These are phyloP conservation scores for Apostichopus japonicus DNA, from an alignment of 35 echinoderm and acorn worm genomes.

Conservation along the genomic window DNA sequence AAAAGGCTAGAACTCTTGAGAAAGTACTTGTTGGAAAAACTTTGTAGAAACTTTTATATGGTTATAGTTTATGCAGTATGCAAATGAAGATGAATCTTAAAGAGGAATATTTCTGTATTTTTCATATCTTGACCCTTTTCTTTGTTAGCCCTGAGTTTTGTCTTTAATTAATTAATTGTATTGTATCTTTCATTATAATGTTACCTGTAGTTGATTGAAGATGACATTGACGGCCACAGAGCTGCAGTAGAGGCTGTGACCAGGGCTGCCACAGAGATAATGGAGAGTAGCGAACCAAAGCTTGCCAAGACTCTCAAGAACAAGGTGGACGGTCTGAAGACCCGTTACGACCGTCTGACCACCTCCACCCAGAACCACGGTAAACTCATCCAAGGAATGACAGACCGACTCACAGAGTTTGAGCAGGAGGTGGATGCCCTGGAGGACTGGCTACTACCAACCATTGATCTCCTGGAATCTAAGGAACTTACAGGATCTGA, in stretches of 20 bases:
- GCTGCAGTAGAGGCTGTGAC: constrained; percentile 81
- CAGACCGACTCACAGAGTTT: constrained; percentile 79
- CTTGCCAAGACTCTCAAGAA: constrained; percentile 72
- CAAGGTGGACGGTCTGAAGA: constrained; percentile 85
- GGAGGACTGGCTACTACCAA: constrained; percentile 91
- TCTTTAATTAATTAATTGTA: neutral
- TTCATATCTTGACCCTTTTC: too few species aligned
- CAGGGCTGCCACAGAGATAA: constrained; percentile 58
- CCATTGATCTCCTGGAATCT: constrained; percentile 80
- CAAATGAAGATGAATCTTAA: too few species aligned
- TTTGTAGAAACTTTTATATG: too few species aligned
- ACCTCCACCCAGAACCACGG: constrained; percentile 70
- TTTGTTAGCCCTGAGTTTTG: neutral
- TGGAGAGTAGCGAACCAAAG: constrained; percentile 83
- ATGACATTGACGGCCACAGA: constrained; percentile 82
- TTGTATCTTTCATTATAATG: neutral
- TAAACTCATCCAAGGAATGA: constrained; percentile 68
- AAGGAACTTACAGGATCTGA: constrained; percentile 56
- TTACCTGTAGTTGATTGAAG: constrained; percentile 68
- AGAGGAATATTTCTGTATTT: too few species aligned
- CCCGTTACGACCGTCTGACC: constrained; percentile 73
- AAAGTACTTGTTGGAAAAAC: too few species aligned
- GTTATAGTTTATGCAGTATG: too few species aligned
- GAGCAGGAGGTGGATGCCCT: constrained; percentile 86
- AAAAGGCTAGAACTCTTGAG: too few species aligned